Conservation (phyloP, 2,113 vertebrate genomes). For the Egretta garzetta region DNA sequence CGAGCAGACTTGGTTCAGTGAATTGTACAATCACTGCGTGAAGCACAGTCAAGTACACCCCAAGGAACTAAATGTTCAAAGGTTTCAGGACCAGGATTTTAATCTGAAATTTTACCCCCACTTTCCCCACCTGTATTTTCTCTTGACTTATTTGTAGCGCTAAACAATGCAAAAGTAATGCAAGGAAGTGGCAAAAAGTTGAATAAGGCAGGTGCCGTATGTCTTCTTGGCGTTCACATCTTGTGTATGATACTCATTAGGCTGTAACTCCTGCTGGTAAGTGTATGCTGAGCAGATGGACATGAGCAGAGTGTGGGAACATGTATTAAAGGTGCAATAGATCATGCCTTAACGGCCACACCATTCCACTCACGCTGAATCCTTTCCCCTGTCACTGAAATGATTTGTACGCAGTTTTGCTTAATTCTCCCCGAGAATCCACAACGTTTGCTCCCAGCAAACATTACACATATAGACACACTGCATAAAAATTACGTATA, state of each 20-base stretch:
- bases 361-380: not conserved
- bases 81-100: not conserved
- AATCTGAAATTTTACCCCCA: not conserved
- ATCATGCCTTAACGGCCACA: not conserved
- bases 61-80: not conserved
- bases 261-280: not conserved
- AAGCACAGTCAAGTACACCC: not conserved
- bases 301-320: not conserved
- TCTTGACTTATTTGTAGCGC: not conserved
- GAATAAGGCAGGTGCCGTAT: accelerated
- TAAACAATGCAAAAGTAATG: not conserved
- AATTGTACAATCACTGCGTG: not conserved
- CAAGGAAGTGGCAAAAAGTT: not conserved
- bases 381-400: not conserved
- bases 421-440: not conserved
- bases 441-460: not conserved
- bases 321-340: not conserved
- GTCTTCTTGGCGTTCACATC: not conserved
- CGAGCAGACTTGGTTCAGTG: not conserved
- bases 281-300: accelerated
- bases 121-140: not conserved
- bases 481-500: not conserved
- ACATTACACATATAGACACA: not conserved
- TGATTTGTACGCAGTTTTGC: not conserved
- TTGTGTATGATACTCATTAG: not conserved